Percentiles rank a stretch among this genome's conserved stretches.
phyloP scores from a whole-genome alignment of 1,140 invertebrate species.

The Notospermus geniculatus region DNA sequence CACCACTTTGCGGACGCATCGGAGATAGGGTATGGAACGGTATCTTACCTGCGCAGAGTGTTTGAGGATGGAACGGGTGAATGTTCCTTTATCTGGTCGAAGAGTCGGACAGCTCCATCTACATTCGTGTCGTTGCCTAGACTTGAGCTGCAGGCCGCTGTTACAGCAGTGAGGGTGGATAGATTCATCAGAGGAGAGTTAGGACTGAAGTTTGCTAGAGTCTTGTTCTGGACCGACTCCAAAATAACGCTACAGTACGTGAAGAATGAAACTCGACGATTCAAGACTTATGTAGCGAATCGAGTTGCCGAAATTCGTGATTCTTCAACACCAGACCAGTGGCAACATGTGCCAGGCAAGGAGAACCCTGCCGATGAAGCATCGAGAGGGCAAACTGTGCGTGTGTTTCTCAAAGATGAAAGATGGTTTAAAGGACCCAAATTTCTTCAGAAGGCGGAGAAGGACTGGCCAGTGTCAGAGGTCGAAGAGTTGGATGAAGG shows the following conservation, averaged over 20 bases:
- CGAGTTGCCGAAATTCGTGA: background rate
- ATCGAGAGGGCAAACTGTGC: background rate
- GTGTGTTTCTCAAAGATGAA: background rate
- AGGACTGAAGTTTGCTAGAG: background rate
- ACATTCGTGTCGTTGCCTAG: background rate
- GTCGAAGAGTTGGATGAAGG: background rate
- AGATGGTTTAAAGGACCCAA: too few relatives aligned
- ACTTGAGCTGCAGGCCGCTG: constrained; percentile 7
- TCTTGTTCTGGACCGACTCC: background rate
- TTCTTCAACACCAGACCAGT: background rate
- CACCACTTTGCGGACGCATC: constrained; percentile 8
- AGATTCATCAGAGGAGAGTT: background rate
- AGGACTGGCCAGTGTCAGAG: too few relatives aligned
- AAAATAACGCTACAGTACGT: constrained; percentile 1
- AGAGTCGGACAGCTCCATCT: background rate
- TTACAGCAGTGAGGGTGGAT: background rate
- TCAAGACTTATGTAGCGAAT: constrained; percentile 8
- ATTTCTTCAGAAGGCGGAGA: too few relatives aligned
- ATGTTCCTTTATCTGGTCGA: background rate
- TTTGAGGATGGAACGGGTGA: too few relatives aligned
- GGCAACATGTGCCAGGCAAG: background rate
- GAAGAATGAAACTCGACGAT: background rate
- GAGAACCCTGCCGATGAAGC: constrained; percentile 1
- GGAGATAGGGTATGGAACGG: background rate
- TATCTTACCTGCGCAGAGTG: background rate